Percentiles rank a stretch among this genome's conserved stretches.
These are phyloP conservation scores for Sebastes fasciatus DNA, from an alignment of 2,113 vertebrate species.

Conservation along the genomic window DNA sequence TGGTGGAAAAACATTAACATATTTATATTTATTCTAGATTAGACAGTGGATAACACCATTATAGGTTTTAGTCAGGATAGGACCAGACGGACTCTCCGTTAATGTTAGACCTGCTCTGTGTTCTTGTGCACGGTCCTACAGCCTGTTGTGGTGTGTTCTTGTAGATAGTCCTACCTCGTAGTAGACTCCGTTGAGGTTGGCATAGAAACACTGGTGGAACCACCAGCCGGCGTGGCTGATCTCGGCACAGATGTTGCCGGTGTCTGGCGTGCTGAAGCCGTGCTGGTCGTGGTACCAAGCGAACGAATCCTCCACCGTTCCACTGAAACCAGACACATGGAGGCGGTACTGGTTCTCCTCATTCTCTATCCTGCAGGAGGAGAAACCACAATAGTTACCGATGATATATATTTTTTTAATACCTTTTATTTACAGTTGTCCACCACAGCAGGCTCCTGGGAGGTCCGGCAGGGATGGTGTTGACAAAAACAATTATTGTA, in stretches of 20 bases:
- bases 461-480: too few species aligned
- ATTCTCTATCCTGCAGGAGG: slow-evolving; percentile 80
- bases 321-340: slow-evolving; percentile 87
- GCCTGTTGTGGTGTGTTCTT: neutral
- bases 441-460: too few species aligned
- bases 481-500: too few species aligned
- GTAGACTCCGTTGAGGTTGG: slow-evolving; percentile 91
- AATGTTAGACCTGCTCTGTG: neutral
- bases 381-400: neutral
- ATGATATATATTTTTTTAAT: too few species aligned
- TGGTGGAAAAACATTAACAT: slow-evolving; percentile 41
- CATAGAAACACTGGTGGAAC: slow-evolving; percentile 91
- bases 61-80: too few species aligned
- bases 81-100: too few species aligned
- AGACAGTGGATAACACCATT: too few species aligned
- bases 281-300: slow-evolving; percentile 89
- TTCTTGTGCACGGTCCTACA: too few species aligned
- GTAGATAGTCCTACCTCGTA: slow-evolving; percentile 81
- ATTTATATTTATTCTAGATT: too few species aligned
- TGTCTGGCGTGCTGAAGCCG: slow-evolving; percentile 88
- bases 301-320: slow-evolving; percentile 88
- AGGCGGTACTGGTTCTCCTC: slow-evolving; percentile 86
- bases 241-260: slow-evolving; percentile 87
- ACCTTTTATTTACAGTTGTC: too few species aligned
- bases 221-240: slow-evolving; percentile 91